phyloP scores from a whole-genome alignment of 2,888 invertebrate species.

The Augochlorella aurata region DNA sequence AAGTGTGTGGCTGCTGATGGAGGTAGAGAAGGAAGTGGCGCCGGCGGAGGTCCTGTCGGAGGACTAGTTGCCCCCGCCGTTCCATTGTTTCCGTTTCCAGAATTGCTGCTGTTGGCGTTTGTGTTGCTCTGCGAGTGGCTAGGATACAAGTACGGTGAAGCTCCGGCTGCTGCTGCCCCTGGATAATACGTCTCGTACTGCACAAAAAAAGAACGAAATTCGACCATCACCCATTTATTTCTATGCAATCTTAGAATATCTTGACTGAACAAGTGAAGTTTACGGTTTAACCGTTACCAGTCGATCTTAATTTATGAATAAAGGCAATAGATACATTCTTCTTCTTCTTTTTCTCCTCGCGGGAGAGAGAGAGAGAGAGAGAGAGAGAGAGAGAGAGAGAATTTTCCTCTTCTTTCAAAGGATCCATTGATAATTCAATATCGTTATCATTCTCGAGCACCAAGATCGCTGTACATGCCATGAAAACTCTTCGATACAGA shows the following conservation, averaged over 20 bases:
- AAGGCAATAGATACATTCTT: no score
- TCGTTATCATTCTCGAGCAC: slow-evolving; percentile 13
- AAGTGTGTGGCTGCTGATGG: slow-evolving; percentile 72
- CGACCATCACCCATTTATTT: not conserved
- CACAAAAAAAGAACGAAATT: slow-evolving; percentile 54
- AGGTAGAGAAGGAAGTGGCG: slow-evolving; percentile 68
- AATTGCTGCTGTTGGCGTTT: slow-evolving; percentile 68
- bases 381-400: no score
- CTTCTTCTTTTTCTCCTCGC: no score
- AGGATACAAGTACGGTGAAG: slow-evolving; percentile 82
- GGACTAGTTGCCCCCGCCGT: slow-evolving; percentile 75
- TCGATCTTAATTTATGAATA: no score
- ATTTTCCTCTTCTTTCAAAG: no score
- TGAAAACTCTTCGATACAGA: slow-evolving; percentile 1
- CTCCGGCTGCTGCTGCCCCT: slow-evolving; percentile 78
- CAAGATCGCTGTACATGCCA: slow-evolving; percentile 47
- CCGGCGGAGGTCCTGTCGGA: slow-evolving; percentile 67
- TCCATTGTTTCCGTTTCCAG: slow-evolving; percentile 69
- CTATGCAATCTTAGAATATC: no score
- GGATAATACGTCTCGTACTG: slow-evolving; percentile 81
- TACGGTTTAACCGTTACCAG: no score
- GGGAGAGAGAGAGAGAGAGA: no score
- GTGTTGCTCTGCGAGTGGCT: slow-evolving; percentile 78
- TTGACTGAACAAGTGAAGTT: no score
- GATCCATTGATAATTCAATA: not conserved